Evolutionary conservation across 2,888 invertebrate species (phyloP).

Genomic region (Allacma fusca): DNA sequence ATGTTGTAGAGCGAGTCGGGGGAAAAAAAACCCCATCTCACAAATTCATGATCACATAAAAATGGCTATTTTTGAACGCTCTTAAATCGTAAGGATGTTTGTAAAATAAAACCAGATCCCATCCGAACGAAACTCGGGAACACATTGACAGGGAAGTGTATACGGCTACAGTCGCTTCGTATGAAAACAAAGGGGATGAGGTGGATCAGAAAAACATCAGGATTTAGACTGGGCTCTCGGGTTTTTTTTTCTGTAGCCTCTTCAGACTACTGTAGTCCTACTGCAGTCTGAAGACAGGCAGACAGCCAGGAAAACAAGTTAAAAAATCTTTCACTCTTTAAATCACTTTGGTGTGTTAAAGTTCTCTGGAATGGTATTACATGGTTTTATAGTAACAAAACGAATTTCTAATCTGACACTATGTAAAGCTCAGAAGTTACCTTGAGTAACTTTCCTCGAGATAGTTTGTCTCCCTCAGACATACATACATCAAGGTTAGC

Average conservation of each 20-base stretch:
- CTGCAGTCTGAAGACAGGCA: no score
- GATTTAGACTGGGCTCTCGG: background rate
- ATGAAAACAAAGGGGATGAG: background rate
- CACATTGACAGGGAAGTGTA: constrained; percentile 16
- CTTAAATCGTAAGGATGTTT: constrained; percentile 5
- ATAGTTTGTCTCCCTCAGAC: no score
- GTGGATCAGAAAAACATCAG: background rate
- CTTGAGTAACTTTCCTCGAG: background rate
- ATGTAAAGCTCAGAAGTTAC: background rate
- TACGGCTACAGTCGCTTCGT: background rate
- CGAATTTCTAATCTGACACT: constrained; percentile 7
- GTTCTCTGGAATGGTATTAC: background rate
- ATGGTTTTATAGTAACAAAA: background rate
- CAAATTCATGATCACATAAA: background rate
- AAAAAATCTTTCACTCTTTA: background rate
- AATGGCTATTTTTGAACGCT: constrained; percentile 1
- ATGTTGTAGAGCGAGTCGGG: background rate
- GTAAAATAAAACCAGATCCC: no score
- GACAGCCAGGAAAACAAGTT: background rate
- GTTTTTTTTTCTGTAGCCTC: background rate
- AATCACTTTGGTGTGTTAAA: background rate
- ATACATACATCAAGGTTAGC: no score
- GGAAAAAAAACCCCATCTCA: background rate
- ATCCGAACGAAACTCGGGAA: background rate
- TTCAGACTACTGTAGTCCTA: no score